A percentile compares a stretch with the other conserved stretches of the same genome.
phyloP scores from a whole-genome alignment of 2,113 vertebrate species.

The Orcinus orca region DNA sequence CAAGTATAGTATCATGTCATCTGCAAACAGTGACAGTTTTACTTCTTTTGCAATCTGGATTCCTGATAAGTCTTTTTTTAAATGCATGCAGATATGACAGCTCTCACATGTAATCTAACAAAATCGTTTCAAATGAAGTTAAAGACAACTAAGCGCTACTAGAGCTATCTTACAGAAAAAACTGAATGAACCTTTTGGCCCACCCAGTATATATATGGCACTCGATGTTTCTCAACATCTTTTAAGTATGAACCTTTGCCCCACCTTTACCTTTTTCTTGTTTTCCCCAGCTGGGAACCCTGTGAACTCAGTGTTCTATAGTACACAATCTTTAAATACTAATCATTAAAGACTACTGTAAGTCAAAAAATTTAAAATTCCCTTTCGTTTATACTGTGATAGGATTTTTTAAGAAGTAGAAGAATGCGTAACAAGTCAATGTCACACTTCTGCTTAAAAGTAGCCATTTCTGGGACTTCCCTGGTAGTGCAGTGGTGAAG shows the following conservation, averaged over 20 bases:
- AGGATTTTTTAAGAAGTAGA: neutral
- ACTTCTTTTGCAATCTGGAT: too few species aligned
- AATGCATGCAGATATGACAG: too few species aligned
- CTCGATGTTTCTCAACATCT: neutral
- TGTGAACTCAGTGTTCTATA: neutral
- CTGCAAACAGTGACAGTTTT: too few species aligned
- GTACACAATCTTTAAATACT: neutral
- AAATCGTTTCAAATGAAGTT: too few species aligned
- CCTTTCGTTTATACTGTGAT: conserved; percentile 16
- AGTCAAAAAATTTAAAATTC: neutral
- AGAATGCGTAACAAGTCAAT: neutral
- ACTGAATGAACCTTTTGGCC: too few species aligned
- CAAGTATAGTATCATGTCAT: too few species aligned
- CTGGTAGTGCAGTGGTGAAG: too few species aligned
- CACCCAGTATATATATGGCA: too few species aligned
- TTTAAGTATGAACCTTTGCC: neutral
- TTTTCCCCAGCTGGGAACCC: neutral
- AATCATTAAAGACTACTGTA: neutral
- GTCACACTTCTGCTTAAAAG: neutral
- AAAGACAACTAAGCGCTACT: too few species aligned
- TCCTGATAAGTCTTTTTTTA: too few species aligned
- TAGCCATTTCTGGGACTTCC: neutral
- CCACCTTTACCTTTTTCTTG: neutral
- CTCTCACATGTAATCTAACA: too few species aligned
- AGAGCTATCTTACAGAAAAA: too few species aligned